phyloP scores from a whole-genome alignment of 2,797 vertebrate species.

The Oceanodroma leucorhoa region DNA sequence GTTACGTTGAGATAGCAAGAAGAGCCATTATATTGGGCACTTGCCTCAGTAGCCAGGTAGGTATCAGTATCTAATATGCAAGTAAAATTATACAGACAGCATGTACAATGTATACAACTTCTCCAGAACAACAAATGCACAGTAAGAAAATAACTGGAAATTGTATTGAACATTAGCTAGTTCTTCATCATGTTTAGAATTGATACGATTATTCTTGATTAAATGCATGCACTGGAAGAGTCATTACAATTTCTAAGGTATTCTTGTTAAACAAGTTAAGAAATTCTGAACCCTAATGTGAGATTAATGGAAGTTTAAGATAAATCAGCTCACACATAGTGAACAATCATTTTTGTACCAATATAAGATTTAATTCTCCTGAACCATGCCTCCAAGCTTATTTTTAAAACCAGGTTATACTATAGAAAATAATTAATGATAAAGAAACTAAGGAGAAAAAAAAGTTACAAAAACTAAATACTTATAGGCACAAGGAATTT shows the following conservation, averaged over 20 bases:
- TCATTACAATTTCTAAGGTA: background rate
- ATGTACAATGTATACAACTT: background rate
- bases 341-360: background rate
- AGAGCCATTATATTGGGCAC: background rate
- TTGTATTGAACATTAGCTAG: background rate
- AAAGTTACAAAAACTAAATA: background rate
- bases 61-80: background rate
- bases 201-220: background rate
- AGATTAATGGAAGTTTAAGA: background rate
- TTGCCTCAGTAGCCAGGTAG: background rate
- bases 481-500: background rate
- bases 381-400: background rate
- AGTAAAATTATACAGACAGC: background rate
- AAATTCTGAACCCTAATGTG: background rate
- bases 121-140: background rate
- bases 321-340: background rate
- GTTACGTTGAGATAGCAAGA: background rate
- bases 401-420: background rate
- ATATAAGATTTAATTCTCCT: background rate
- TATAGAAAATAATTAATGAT: background rate
- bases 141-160: background rate
- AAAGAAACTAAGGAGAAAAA: background rate
- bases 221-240: background rate
- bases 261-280: background rate
- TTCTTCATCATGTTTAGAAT: background rate